Evolutionary conservation across 2,797 vertebrate genomes (phyloP).

Genomic region (Xenops minutus): DNA sequence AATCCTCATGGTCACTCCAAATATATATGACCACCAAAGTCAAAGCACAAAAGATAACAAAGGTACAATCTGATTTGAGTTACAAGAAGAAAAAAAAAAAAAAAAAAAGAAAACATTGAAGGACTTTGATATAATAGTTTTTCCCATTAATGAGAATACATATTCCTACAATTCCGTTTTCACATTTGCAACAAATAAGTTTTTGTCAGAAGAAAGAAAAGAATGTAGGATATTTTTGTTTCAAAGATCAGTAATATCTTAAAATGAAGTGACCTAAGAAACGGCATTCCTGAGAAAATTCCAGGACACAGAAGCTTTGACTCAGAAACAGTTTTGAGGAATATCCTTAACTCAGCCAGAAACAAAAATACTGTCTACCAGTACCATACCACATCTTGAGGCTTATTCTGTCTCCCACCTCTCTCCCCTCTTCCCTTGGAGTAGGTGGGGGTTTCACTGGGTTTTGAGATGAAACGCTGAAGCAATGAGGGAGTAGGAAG

Average conservation of each 20-base stretch:
- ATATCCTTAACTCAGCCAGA: not conserved
- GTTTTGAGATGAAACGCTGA: not conserved
- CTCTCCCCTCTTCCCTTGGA: not conserved
- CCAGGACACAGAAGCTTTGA: not conserved
- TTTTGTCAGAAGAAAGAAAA: not conserved
- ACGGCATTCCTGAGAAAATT: not conserved
- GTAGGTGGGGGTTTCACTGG: not conserved
- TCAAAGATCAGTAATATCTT: not conserved
- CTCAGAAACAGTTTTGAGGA: not conserved
- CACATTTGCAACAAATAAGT: not conserved
- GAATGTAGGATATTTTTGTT: not conserved
- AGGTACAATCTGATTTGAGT: not conserved
- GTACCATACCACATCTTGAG: not conserved
- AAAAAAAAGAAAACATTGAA: not conserved
- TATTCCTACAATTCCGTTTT: not conserved
- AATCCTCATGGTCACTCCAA: not conserved
- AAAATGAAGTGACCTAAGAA: not conserved
- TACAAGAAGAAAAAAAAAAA: not conserved
- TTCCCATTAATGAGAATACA: not conserved
- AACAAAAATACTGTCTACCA: not conserved
- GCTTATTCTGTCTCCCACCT: not conserved
- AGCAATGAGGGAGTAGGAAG: not conserved
- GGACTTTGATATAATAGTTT: not conserved
- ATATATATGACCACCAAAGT: not conserved
- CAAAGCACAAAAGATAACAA: not conserved